A percentile compares a stretch with the other conserved stretches of the same genome.
Evolutionary conservation across 1,140 invertebrate genomes (phyloP).

Genomic region (Drosophila ogumai): DNA sequence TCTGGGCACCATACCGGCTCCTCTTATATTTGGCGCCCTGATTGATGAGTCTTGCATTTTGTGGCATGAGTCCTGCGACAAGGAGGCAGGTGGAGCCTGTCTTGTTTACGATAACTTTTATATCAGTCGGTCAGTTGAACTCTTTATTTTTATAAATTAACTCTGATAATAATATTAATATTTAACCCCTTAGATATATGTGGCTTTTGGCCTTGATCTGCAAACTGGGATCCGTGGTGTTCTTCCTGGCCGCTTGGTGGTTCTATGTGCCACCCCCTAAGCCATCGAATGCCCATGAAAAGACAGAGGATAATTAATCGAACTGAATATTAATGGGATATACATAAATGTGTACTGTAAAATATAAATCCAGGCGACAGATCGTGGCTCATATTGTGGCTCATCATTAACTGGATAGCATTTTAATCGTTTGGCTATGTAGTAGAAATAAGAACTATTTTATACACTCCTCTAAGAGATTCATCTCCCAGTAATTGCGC

Average conservation of each 20-base stretch:
- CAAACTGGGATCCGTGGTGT: slow-evolving; percentile 88
- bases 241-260: slow-evolving; percentile 90
- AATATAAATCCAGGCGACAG: background rate
- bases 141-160: background rate
- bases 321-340: slow-evolving; percentile 23
- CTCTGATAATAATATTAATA: background rate
- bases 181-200: slow-evolving; percentile 87
- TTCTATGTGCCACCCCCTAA: slow-evolving; percentile 87
- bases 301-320: slow-evolving; percentile 29
- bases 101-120: slow-evolving; percentile 89
- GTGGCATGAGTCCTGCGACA: slow-evolving; percentile 89
- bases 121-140: slow-evolving; percentile 88
- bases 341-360: background rate
- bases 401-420: slow-evolving; percentile 4
- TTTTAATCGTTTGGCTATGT: slow-evolving; percentile 13
- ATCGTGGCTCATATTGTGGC: slow-evolving; percentile 41
- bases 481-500: background rate
- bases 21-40: slow-evolving; percentile 92
- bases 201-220: slow-evolving; percentile 88
- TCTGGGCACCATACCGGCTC: slow-evolving; percentile 93
- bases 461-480: background rate
- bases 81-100: slow-evolving; percentile 87
- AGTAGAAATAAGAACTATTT: slow-evolving; percentile 9
- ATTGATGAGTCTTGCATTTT: slow-evolving; percentile 93
- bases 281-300: slow-evolving; percentile 12